These are phyloP conservation scores for Zenarchopterus dispar DNA, from an alignment of 2,797 vertebrate species.

Conservation along the genomic window DNA sequence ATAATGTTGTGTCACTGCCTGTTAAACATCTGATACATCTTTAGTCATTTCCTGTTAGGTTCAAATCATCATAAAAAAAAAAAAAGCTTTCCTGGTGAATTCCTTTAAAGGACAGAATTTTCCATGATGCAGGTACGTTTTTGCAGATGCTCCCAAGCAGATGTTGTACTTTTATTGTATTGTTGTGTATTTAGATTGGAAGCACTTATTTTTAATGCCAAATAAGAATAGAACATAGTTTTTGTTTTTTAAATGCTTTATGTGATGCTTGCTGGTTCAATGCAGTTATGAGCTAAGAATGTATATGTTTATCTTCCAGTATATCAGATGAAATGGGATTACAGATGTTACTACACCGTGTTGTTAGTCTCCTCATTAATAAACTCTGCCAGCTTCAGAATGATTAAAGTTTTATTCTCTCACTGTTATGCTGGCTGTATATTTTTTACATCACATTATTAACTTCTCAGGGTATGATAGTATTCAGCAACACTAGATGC, in stretches of 20 bases:
- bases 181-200: slow-evolving; percentile 20
- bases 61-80: slow-evolving; percentile 28
- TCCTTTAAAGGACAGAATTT: slow-evolving; percentile 42
- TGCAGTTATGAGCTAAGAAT: slow-evolving; percentile 45
- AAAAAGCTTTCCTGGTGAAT: background rate
- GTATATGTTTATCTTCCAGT: slow-evolving; percentile 12
- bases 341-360: slow-evolving; percentile 29
- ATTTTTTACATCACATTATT: background rate
- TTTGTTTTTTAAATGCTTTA: slow-evolving; percentile 44
- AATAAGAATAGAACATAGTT: slow-evolving; percentile 13
- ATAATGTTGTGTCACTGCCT: slow-evolving; percentile 48
- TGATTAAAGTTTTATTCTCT: slow-evolving; percentile 8
- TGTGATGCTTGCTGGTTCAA: slow-evolving; percentile 72
- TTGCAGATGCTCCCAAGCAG: slow-evolving; percentile 21
- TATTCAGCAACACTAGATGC: too few species aligned
- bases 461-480: too few species aligned
- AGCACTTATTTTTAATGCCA: slow-evolving; percentile 50
- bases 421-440: background rate
- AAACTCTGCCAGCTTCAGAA: slow-evolving; percentile 2
- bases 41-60: slow-evolving; percentile 47
- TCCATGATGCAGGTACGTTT: slow-evolving; percentile 48
- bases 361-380: background rate
- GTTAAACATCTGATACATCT: slow-evolving; percentile 34
- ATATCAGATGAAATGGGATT: slow-evolving; percentile 43
- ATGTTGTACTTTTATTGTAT: slow-evolving; percentile 24